These are phyloP conservation scores for Drosophila novamexicana DNA, from an alignment of 1,140 invertebrate species.

Conservation along the genomic window DNA sequence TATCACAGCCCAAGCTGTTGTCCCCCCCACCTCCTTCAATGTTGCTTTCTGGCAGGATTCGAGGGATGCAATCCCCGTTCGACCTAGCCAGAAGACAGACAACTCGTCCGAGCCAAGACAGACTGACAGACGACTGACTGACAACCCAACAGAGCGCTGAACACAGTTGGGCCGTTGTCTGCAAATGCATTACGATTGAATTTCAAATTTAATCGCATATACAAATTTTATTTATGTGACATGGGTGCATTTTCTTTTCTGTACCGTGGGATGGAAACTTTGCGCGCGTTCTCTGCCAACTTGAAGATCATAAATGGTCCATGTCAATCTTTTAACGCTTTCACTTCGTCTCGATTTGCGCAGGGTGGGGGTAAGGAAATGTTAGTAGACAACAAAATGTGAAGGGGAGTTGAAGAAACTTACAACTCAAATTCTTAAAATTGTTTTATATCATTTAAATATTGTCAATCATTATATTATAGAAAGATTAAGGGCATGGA, in stretches of 20 bases:
- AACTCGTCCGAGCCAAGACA: conserved; percentile 10
- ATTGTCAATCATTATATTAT: neutral
- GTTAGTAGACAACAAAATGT: neutral
- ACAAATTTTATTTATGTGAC: conserved; percentile 83
- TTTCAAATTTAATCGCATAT: conserved; percentile 82
- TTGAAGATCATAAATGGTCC: conserved; percentile 69
- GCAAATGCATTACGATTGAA: conserved; percentile 78
- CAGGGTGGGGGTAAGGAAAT: neutral
- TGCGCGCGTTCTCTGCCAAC: conserved; percentile 6
- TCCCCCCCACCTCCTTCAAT: conserved; percentile 23
- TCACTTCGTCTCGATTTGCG: conserved; percentile 41
- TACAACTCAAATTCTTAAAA: too few relatives aligned
- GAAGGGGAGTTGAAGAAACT: neutral
- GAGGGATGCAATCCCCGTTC: conserved; percentile 41
- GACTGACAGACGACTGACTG: conserved; percentile 62
- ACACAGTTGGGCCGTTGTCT: conserved; percentile 35
- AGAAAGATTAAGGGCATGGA: too few relatives aligned
- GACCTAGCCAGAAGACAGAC: conserved; percentile 14
- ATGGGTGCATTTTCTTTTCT: conserved; percentile 52
- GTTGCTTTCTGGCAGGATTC: conserved; percentile 39
- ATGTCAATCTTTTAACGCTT: conserved; percentile 61
- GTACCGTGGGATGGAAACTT: conserved; percentile 65
- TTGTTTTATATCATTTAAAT: too few relatives aligned
- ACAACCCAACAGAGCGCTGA: conserved; percentile 28
- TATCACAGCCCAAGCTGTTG: conserved; percentile 60